Percentiles rank a stretch among this genome's conserved stretches.
phyloP scores from a whole-genome alignment of 2,113 vertebrate species.

The Entomyzon cyanotis region DNA sequence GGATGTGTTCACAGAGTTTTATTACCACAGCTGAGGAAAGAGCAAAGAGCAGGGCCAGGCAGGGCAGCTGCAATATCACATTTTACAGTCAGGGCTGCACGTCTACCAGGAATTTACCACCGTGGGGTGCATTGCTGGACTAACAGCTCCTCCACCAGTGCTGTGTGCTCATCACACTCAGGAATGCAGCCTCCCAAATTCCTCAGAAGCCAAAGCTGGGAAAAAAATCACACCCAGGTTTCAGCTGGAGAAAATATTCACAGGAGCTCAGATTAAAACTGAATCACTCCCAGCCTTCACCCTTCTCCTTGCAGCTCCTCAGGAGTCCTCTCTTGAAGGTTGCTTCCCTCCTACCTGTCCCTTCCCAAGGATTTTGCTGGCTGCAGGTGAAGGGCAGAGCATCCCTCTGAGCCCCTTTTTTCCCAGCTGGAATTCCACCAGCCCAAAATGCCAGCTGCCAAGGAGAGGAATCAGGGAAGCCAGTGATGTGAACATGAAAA shows the following conservation, averaged over 20 bases:
- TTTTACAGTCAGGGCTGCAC: background rate
- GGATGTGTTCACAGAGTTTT: background rate
- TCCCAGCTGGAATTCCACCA: background rate
- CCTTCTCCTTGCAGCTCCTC: background rate
- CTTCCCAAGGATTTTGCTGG: background rate
- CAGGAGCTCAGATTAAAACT: background rate
- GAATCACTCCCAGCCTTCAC: background rate
- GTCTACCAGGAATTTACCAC: background rate
- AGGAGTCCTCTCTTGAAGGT: background rate
- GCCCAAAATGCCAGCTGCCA: background rate
- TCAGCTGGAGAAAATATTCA: background rate
- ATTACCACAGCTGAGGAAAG: background rate
- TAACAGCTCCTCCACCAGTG: background rate
- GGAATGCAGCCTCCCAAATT: constrained; percentile 38
- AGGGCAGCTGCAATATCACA: background rate
- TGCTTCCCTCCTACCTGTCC: background rate
- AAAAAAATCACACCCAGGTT: background rate
- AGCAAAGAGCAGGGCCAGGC: background rate
- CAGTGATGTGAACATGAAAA: background rate
- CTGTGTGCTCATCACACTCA: background rate
- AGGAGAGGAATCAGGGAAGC: background rate
- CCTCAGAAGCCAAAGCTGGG: background rate
- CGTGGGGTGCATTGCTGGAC: background rate
- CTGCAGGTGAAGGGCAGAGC: background rate
- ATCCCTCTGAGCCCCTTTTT: background rate